Percentiles rank a stretch among this genome's conserved stretches.
Evolutionary conservation across 92 coral and sea anemone genomes (phyloP).

Genomic region (Parazoanthus atlanticus): DNA sequence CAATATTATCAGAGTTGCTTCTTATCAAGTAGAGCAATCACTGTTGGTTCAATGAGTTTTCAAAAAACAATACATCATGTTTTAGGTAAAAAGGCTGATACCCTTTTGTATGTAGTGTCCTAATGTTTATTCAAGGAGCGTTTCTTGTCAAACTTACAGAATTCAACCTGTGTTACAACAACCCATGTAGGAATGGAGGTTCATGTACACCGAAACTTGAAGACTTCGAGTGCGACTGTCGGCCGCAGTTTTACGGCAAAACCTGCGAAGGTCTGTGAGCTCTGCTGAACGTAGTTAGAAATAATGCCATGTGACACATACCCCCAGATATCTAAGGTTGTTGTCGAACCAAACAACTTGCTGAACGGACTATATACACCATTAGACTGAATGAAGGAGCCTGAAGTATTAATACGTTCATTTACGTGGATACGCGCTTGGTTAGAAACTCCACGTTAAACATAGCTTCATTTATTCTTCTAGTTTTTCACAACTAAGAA

Average conservation of each 20-base stretch:
- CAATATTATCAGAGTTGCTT: no score
- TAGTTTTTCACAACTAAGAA: no score
- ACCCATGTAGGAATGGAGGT: conserved; percentile 89
- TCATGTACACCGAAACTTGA: conserved; percentile 89
- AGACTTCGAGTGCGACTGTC: conserved; percentile 95
- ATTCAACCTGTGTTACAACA: conserved; percentile 78
- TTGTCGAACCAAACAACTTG: neutral
- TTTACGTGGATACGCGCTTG: neutral
- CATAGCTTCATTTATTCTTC: no score
- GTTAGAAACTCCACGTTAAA: neutral
- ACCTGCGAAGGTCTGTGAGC: conserved; percentile 76
- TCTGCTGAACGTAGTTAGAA: neutral
- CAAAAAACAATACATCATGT: no score
- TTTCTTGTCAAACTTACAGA: conserved; percentile 47
- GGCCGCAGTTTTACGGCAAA: conserved; percentile 83
- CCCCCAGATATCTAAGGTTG: neutral
- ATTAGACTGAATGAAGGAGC: neutral
- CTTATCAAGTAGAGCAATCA: no score
- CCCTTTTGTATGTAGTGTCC: neutral
- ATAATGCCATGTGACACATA: neutral
- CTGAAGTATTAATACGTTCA: neutral
- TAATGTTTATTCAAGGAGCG: neutral
- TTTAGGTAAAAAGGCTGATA: neutral
- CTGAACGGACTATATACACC: neutral
- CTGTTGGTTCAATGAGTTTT: no score